These are phyloP conservation scores for Saccostrea glomerata DNA, from an alignment of 1,140 invertebrate genomes.

Conservation along the genomic window DNA sequence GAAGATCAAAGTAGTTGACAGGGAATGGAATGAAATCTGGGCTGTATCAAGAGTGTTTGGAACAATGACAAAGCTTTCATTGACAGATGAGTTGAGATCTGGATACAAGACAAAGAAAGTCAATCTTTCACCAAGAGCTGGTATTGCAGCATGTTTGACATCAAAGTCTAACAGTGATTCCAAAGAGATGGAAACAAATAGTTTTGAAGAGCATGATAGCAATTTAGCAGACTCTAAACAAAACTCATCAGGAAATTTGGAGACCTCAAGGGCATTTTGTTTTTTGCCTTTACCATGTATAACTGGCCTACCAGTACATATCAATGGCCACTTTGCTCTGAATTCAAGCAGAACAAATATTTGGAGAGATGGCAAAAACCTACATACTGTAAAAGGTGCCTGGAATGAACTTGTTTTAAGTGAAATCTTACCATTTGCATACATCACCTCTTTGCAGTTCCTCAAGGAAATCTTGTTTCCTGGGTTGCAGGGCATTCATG, in stretches of 20 bases:
- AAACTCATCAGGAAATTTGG: neutral
- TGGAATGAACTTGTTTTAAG: conserved; percentile 69
- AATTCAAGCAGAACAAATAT: conserved; percentile 64
- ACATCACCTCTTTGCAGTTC: conserved; percentile 56
- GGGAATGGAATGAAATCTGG: neutral
- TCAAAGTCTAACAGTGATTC: neutral
- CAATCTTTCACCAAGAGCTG: conserved; percentile 68
- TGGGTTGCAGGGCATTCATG: neutral
- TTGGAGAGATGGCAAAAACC: neutral
- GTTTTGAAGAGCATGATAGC: neutral
- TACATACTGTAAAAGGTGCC: neutral
- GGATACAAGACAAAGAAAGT: conserved; percentile 58
- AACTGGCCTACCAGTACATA: conserved; percentile 73
- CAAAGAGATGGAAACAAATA: neutral
- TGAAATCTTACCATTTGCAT: conserved; percentile 66
- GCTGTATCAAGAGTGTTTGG: conserved; percentile 9
- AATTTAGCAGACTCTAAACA: neutral
- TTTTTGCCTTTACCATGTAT: conserved; percentile 72
- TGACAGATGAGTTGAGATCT: conserved; percentile 40
- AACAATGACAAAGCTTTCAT: neutral
- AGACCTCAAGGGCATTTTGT: conserved; percentile 68
- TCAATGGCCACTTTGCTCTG: conserved; percentile 76
- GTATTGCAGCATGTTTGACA: conserved; percentile 61
- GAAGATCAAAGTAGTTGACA: neutral
- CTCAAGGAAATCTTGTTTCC: conserved; percentile 2